A percentile compares a stretch with the other conserved stretches of the same genome.
phyloP scores from a whole-genome alignment of 2,888 invertebrate genomes.

The Argynnis bischoffii region DNA sequence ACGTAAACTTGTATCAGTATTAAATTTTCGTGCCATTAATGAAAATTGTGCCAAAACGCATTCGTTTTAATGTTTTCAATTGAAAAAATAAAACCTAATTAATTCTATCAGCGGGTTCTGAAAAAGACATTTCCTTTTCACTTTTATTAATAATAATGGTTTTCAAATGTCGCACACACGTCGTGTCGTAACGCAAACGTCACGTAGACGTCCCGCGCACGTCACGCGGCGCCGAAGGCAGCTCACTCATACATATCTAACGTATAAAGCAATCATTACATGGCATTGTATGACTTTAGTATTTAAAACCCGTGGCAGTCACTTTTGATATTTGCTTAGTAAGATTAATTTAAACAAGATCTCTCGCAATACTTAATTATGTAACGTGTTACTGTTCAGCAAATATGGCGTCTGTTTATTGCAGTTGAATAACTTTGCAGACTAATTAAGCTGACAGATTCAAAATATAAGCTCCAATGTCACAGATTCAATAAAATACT shows the following conservation, averaged over 20 bases:
- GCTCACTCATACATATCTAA: constrained; percentile 76
- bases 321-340: constrained; percentile 34
- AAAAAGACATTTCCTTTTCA: background rate
- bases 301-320: constrained; percentile 49
- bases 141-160: constrained; percentile 17
- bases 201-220: constrained; percentile 32
- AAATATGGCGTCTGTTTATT: too few relatives aligned
- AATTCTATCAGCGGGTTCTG: constrained; percentile 23
- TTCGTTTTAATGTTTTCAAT: constrained; percentile 3
- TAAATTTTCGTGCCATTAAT: constrained; percentile 54
- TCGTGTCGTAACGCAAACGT: constrained; percentile 7
- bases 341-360: too few relatives aligned
- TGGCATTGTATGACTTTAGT: constrained; percentile 64
- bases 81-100: background rate
- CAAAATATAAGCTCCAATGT: too few relatives aligned
- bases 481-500: too few relatives aligned
- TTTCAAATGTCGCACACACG: constrained; percentile 11
- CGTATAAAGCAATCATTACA: constrained; percentile 73
- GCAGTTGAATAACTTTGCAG: too few relatives aligned
- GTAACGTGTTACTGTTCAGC: too few relatives aligned
- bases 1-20: constrained; percentile 48
- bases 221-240: constrained; percentile 58
- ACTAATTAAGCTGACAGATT: too few relatives aligned
- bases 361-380: too few relatives aligned
- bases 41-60: constrained; percentile 54